Evolutionary conservation across 2,797 vertebrate genomes (phyloP).

Genomic region (Cuculus canorus): DNA sequence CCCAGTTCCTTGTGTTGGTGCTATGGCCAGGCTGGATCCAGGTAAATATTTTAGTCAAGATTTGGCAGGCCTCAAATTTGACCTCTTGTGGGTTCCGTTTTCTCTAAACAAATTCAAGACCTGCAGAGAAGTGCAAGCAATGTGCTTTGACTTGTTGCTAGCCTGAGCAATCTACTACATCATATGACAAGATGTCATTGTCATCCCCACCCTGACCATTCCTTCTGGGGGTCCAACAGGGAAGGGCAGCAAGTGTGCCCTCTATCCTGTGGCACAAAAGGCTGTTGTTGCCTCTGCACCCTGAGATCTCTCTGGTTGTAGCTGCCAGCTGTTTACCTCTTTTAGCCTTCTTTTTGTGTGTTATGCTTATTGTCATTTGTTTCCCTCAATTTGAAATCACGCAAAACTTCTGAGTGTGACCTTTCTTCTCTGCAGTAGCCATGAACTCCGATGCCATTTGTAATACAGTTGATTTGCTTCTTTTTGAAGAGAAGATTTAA

Average conservation of each 20-base stretch:
- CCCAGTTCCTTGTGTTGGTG: neutral
- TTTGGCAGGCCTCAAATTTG: neutral
- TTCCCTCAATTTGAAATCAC: neutral
- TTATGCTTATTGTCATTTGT: neutral
- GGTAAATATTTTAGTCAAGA: neutral
- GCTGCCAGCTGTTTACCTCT: fast-evolving
- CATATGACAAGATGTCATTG: neutral
- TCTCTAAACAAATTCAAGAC: neutral
- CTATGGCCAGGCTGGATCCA: neutral
- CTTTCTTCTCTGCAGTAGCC: neutral
- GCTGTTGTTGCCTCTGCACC: fast-evolving
- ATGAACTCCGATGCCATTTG: neutral
- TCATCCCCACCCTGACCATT: fast-evolving
- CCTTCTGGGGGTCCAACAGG: fast-evolving
- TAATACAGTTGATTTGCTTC: neutral
- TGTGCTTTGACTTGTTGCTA: neutral
- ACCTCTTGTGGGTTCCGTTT: neutral
- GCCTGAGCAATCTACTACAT: neutral
- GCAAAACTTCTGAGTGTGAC: neutral
- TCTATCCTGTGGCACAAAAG: fast-evolving
- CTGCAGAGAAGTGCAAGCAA: neutral
- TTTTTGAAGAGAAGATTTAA: neutral
- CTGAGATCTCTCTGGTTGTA: neutral
- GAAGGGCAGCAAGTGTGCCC: fast-evolving
- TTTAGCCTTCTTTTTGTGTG: neutral